Evolutionary conservation across 2,888 invertebrate genomes (phyloP), one percentile per base, ranked within the genome.

Genomic region (Microplitis manilae): DNA sequence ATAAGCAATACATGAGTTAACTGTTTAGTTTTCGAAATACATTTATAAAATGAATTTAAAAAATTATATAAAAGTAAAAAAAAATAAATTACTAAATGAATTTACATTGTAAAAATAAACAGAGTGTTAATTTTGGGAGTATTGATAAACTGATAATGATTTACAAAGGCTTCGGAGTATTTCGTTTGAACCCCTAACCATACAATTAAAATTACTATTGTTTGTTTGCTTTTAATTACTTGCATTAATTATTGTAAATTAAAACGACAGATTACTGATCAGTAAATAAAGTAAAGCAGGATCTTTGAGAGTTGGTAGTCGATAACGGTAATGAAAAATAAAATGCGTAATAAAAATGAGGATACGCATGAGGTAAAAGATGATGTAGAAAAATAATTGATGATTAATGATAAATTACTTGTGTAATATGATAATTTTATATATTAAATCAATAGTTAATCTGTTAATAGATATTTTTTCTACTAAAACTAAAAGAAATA

Each of bases 391-490:
- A 50, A 50, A 50, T 50, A 50, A 50, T 50, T 50, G 50, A 50
- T 50, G 75, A 73, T 15, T 17, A 73, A 17, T 75, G 64, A 61
- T 39, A 73, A 72, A 74, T 41, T 73, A 69, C 67, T 78, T 75
- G 69, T 68, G 80, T 83, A 81, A 83, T 85, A 85, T 84, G 75
- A 84, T 86, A 87, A 83, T 86, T 87, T 86, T 86, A 78, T 87
- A 86, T 84, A 81, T 50, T 50, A 85, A 83, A 80, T 81, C 81
- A 81, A 84, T 86, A 86, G 83, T 81, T 81, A 86, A 84, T 86
- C 84, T 85, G 85, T 86, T 85, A 30, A 84, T 84, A 87, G 83
- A 86, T 86, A 86, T 87, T 86, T 86, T 86, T 87, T 86, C 85
- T 86, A 86, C 84, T 84, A 84, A 80, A 87, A 81, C 20, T n/a